A percentile compares a stretch with the other conserved stretches of the same genome.
These are phyloP conservation scores for Homalodisca vitripennis DNA, from an alignment of 1,140 invertebrate genomes.

Conservation along the genomic window DNA sequence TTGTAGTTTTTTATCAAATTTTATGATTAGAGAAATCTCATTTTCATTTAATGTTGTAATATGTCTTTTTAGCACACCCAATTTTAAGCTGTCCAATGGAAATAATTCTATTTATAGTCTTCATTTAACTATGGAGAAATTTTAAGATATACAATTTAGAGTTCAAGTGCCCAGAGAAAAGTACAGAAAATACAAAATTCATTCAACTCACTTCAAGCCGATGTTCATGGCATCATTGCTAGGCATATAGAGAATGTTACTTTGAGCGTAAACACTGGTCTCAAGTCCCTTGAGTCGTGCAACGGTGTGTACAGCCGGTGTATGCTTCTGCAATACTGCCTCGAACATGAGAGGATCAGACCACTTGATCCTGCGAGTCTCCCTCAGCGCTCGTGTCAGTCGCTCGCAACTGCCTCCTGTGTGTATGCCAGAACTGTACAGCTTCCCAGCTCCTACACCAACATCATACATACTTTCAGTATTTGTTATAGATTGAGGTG, in stretches of 20 bases:
- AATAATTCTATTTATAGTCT: no score
- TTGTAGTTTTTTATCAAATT: no score
- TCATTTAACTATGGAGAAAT: no score
- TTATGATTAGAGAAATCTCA: no score
- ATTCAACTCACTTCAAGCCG: background rate
- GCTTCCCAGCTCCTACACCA: constrained; percentile 26
- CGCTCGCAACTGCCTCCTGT: constrained; percentile 27
- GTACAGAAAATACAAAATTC: no score
- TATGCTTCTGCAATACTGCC: constrained; percentile 32
- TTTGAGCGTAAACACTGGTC: constrained; percentile 29
- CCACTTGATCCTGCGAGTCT: constrained; percentile 34
- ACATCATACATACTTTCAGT: no score
- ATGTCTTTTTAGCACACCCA: no score
- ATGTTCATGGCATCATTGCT: background rate
- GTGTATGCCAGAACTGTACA: constrained; percentile 33
- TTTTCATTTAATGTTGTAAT: no score
- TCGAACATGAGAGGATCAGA: constrained; percentile 33
- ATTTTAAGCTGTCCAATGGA: no score
- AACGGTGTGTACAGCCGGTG: constrained; percentile 11
- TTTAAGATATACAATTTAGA: no score
- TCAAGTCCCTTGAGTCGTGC: constrained; percentile 24
- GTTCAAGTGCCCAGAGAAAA: no score
- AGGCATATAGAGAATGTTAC: constrained; percentile 21
- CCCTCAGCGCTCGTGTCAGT: constrained; percentile 20
- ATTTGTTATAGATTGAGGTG: no score